Percentiles rank a stretch among this genome's conserved stretches.
These are phyloP conservation scores for Turnix velox DNA, from an alignment of 2,113 vertebrate genomes.

Conservation along the genomic window DNA sequence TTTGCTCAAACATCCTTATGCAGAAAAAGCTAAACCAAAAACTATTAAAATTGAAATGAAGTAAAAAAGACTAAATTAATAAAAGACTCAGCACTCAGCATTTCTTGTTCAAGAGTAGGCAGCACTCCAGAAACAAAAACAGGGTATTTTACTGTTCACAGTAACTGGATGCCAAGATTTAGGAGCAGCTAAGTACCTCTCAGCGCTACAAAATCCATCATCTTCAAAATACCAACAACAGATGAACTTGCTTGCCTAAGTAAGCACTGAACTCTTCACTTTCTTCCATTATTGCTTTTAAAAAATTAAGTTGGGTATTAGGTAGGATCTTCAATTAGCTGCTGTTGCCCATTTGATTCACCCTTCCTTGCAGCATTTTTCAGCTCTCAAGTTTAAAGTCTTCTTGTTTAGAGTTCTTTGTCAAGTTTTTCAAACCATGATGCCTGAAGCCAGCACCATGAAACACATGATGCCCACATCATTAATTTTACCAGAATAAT, in stretches of 20 bases:
- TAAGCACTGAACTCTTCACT: not conserved
- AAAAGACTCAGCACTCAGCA: not conserved
- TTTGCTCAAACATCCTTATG: not conserved
- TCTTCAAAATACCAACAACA: not conserved
- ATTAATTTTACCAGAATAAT: conserved; percentile 10
- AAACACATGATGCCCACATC: not conserved
- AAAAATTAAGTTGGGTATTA: not conserved
- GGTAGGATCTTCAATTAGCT: not conserved
- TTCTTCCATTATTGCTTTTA: too few species aligned
- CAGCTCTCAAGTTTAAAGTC: not conserved
- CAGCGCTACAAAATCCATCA: not conserved
- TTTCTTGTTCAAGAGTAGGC: not conserved
- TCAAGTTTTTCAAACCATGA: not conserved
- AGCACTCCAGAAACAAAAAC: not conserved
- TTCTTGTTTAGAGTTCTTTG: not conserved
- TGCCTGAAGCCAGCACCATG: not conserved
- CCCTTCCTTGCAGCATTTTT: not conserved
- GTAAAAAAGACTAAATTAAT: not conserved
- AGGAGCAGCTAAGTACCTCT: not conserved
- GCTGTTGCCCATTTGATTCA: not conserved
- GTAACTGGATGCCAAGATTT: not conserved
- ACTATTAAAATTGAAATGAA: not conserved
- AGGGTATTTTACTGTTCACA: not conserved
- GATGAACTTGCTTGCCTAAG: not conserved
- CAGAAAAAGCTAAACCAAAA: not conserved